Evolutionary conservation across 1,140 invertebrate species (phyloP).

Genomic region (Plodia interpunctella): DNA sequence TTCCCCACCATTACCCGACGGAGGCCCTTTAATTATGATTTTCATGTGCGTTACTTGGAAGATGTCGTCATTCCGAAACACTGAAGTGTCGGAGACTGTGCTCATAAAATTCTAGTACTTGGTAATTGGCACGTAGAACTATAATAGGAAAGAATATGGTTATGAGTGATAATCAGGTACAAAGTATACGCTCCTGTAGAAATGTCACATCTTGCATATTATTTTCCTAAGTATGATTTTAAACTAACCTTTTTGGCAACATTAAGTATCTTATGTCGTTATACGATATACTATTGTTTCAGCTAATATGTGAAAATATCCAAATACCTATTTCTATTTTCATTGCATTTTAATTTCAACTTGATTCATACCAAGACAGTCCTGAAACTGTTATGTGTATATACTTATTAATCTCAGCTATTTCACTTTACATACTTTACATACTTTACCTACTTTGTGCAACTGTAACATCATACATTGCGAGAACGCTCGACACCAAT

Average conservation of each 20-base stretch:
- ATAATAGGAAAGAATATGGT: conserved; percentile 35
- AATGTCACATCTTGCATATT: background rate
- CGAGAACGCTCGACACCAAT: too few species aligned
- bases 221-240: background rate
- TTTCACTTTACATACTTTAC: too few species aligned
- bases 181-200: conserved; percentile 1
- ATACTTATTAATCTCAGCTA: too few species aligned
- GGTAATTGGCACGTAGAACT: conserved; percentile 38
- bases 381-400: too few species aligned
- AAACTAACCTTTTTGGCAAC: too few species aligned
- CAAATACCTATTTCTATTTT: too few species aligned
- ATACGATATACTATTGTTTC: too few species aligned
- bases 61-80: conserved; percentile 13
- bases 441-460: too few species aligned
- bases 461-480: too few species aligned
- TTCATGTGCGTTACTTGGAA: conserved; percentile 9
- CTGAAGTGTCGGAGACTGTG: conserved; percentile 7
- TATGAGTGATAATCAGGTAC: conserved; percentile 27
- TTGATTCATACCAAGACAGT: too few species aligned
- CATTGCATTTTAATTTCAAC: too few species aligned
- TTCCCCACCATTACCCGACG: background rate
- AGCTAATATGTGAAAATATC: too few species aligned
- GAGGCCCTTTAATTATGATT: conserved; percentile 4
- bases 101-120: conserved; percentile 37
- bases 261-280: background rate